Percentiles rank a stretch among this genome's conserved stretches.
phyloP scores from a whole-genome alignment of 2,113 vertebrate species.

The Amphiprion ocellaris region DNA sequence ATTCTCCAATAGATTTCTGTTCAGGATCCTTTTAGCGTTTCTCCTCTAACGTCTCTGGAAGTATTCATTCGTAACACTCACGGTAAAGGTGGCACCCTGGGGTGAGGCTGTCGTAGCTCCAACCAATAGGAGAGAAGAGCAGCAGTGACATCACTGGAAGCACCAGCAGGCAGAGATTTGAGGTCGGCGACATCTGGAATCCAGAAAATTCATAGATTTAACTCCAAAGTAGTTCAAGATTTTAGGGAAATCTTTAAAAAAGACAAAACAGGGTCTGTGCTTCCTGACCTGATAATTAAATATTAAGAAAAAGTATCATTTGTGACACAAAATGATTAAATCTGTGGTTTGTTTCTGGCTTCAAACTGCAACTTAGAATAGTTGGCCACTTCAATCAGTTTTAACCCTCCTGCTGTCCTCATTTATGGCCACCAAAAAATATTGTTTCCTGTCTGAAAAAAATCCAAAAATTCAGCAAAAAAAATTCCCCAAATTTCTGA shows the following conservation, averaged over 20 bases:
- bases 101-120: conserved; percentile 69
- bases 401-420: too few relatives aligned
- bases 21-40: too few relatives aligned
- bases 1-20: too few relatives aligned
- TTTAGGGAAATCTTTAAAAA: background rate
- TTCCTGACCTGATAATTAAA: background rate
- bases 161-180: conserved; percentile 74
- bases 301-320: background rate
- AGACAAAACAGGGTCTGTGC: background rate
- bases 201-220: background rate
- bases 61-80: conserved; percentile 70
- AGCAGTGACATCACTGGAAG: conserved; percentile 76
- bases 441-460: too few relatives aligned
- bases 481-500: too few relatives aligned
- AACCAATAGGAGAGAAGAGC: conserved; percentile 70
- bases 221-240: background rate
- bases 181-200: conserved; percentile 79
- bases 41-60: too few relatives aligned
- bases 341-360: background rate
- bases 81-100: conserved; percentile 89
- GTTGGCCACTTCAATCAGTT: background rate
- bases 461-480: too few relatives aligned
- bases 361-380: background rate
- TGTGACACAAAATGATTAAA: background rate
- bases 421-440: too few relatives aligned